A percentile compares a stretch with the other conserved stretches of the same genome.
These are phyloP conservation scores for Dryobates pubescens DNA, from an alignment of 2,797 vertebrate species.

Conservation along the genomic window DNA sequence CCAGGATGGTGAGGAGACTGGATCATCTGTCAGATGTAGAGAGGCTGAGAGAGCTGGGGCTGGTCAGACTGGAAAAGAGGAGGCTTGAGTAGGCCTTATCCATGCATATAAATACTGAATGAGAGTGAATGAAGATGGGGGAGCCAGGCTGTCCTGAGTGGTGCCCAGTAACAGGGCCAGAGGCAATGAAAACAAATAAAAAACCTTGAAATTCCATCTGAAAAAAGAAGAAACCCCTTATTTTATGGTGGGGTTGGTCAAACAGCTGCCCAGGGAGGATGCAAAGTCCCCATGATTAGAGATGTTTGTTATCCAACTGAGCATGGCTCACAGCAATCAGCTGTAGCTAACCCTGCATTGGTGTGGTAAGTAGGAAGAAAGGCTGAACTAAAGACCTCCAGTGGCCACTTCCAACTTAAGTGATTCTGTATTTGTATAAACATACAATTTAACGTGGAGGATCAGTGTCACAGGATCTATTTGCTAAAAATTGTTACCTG, in stretches of 20 bases:
- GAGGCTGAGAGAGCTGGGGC: not conserved
- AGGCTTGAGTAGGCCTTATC: not conserved
- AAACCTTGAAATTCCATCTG: not conserved
- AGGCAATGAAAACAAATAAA: not conserved
- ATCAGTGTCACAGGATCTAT: not conserved
- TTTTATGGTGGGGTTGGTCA: not conserved
- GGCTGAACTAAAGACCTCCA: not conserved
- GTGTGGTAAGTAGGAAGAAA: no score
- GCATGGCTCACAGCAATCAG: not conserved
- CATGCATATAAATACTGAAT: fast-evolving
- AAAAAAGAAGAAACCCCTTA: not conserved
- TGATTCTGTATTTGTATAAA: not conserved
- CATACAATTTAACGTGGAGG: not conserved
- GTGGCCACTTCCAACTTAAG: not conserved
- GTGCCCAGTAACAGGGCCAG: not conserved
- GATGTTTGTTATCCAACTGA: fast-evolving
- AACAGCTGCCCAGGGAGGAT: not conserved
- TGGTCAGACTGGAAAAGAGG: not conserved
- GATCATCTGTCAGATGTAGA: not conserved
- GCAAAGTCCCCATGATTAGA: not conserved
- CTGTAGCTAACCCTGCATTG: not conserved
- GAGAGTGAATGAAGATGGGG: not conserved
- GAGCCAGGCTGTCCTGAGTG: not conserved
- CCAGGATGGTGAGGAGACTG: not conserved
- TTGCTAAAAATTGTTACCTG: not conserved